These are phyloP conservation scores for Drosophila rufa DNA, from an alignment of 1,140 invertebrate genomes.

Conservation along the genomic window DNA sequence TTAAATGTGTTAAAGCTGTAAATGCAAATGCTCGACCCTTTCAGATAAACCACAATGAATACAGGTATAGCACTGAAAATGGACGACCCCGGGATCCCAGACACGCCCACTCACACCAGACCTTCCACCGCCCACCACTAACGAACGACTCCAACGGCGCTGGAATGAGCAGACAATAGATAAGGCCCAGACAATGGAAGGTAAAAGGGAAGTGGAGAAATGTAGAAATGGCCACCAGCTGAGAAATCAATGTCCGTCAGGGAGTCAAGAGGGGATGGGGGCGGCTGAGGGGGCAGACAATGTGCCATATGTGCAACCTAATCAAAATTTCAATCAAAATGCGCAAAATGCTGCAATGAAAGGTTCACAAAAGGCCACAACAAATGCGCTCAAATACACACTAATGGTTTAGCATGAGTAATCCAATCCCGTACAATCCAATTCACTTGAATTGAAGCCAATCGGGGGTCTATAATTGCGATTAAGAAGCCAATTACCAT, in stretches of 20 bases:
- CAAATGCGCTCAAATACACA: constrained; percentile 27
- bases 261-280: background rate
- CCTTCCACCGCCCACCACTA: constrained; percentile 1
- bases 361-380: constrained; percentile 51
- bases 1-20: constrained; percentile 17
- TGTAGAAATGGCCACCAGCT: constrained; percentile 53
- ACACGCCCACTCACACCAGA: constrained; percentile 25
- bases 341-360: constrained; percentile 58
- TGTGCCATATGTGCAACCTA: constrained; percentile 70
- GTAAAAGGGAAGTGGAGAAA: constrained; percentile 25
- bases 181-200: constrained; percentile 15
- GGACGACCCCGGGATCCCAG: constrained; percentile 11
- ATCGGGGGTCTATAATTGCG: constrained; percentile 40
- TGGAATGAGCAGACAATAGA: constrained; percentile 40
- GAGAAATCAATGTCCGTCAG: constrained; percentile 68
- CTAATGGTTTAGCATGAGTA: constrained; percentile 38
- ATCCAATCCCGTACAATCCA: constrained; percentile 27
- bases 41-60: constrained; percentile 32
- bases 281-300: constrained; percentile 42
- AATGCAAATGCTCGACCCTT: constrained; percentile 9
- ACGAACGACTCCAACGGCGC: constrained; percentile 20
- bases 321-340: constrained; percentile 80
- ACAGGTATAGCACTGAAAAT: background rate
- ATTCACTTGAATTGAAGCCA: constrained; percentile 20
- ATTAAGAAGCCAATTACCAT: constrained; percentile 48